Base-by-base conservation (phyloP, 1,140 invertebrate species). In the Microplitis mediator region DNA sequence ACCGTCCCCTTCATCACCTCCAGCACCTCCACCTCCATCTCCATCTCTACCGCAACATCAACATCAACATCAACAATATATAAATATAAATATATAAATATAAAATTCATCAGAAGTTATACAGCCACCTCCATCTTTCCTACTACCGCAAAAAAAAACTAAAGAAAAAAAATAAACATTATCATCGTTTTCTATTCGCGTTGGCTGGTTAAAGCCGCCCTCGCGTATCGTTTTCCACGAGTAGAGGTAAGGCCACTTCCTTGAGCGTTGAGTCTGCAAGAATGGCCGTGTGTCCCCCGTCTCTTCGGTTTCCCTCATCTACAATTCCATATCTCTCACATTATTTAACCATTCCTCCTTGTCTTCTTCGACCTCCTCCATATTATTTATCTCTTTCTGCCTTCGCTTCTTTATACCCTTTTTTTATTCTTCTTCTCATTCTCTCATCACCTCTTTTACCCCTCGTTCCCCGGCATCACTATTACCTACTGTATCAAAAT, bases 201-300 rank as follows among this genome's bases (percentile, higher is more conserved):
- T 36, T 61, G 13, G 32, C n/a, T 32, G 51, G 63, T 32, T 16
- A 52, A 23, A 31, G 69, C 51, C 45, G 69, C 69, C 54, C 54
- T 60, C 54, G 52, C 61, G 61, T 66, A 72, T 72, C 70, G 70
- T 72, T 72, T 66, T 62, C 63, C 70, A 69, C 61, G 69, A 62
- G 23, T 23, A 23, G 23, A 23, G 23, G 23, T 23, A 23, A 23
- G 69, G 58, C 50, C 69, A 51, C 65, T 67, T 67, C 65, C 65
- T 67, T 34, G 31, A 62, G 60, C 35, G 32, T 61, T 23, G 23
- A 23, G 23, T 6, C 13, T 45, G 11, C 35, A 67, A 67, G 65
- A 67, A 67, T 67, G 50, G 65, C 39, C 50, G 65, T 51, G 3
- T n/a, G 13, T n/a, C 60, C 35, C 34, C 34, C 36, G 31, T 35